Percentiles rank a stretch among this genome's conserved stretches.
These are phyloP conservation scores for Cyrtodaria siliqua DNA, from an alignment of 2,888 invertebrate species.

Conservation along the genomic window DNA sequence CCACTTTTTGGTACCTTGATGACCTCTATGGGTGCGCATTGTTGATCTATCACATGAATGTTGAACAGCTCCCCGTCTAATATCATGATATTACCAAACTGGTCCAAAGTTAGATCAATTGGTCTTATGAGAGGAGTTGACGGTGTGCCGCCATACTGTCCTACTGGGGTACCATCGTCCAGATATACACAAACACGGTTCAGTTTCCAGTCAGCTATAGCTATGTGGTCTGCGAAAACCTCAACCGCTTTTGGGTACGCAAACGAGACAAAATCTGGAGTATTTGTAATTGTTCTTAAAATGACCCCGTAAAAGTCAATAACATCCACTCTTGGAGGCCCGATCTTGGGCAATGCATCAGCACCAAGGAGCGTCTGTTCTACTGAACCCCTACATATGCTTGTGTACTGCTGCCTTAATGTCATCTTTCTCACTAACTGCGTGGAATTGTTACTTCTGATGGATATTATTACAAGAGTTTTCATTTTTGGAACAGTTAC, in stretches of 20 bases:
- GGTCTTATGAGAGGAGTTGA: constrained; percentile 41
- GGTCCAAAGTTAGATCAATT: constrained; percentile 44
- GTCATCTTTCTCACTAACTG: constrained; percentile 39
- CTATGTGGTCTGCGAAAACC: constrained; percentile 31
- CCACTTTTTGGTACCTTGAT: constrained; percentile 35
- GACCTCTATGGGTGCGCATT: constrained; percentile 39
- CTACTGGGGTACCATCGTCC: constrained; percentile 39
- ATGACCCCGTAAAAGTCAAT: constrained; percentile 36
- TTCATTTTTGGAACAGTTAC: constrained; percentile 36
- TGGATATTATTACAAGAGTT: constrained; percentile 34
- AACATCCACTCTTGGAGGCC: constrained; percentile 35
- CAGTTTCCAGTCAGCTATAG: constrained; percentile 49
- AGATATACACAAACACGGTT: constrained; percentile 37
- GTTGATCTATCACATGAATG: constrained; percentile 49
- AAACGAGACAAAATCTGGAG: constrained; percentile 21
- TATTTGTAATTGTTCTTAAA: constrained; percentile 16
- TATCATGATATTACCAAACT: constrained; percentile 49
- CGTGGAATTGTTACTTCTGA: constrained; percentile 3
- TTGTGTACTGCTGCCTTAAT: constrained; percentile 19
- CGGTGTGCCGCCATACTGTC: constrained; percentile 47
- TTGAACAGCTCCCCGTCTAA: constrained; percentile 46
- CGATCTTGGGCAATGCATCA: constrained; percentile 7
- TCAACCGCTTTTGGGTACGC: constrained; percentile 40
- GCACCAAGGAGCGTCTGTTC: constrained; percentile 52
- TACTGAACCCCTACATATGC: constrained; percentile 43